phyloP scores from a whole-genome alignment of 2,888 invertebrate genomes.

The Himalopsyche kuldschensis region DNA sequence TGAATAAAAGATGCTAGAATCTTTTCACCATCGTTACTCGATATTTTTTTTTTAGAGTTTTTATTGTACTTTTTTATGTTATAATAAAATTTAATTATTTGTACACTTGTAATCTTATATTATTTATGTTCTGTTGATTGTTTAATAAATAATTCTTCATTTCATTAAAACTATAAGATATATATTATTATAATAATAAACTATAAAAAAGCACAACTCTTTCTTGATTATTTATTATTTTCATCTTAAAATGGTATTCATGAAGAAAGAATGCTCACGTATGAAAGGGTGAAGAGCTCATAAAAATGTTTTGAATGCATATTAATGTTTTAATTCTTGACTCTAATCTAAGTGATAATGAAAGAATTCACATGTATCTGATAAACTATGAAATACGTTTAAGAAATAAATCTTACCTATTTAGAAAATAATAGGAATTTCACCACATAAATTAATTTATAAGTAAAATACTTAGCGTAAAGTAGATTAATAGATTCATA shows the following conservation, averaged over 20 bases:
- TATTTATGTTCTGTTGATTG: neutral
- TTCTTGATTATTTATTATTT: neutral
- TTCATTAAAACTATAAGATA: neutral
- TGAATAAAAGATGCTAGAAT: too few relatives aligned
- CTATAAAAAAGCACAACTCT: conserved; percentile 9
- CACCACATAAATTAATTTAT: conserved; percentile 18
- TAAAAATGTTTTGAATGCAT: conserved; percentile 9
- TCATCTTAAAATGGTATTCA: neutral
- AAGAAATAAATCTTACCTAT: conserved; percentile 17
- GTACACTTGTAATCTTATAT: neutral
- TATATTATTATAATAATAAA: neutral
- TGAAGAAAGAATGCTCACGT: neutral
- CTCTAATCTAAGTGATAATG: neutral
- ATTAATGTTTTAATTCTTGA: conserved; percentile 19
- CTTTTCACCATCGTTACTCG: too few relatives aligned
- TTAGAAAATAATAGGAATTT: conserved; percentile 19
- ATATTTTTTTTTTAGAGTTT: too few relatives aligned
- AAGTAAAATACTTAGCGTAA: conserved; percentile 21
- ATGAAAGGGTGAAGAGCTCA: neutral
- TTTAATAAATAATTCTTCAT: neutral
- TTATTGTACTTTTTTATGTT: neutral
- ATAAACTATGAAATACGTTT: conserved; percentile 13
- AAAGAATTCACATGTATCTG: conserved; percentile 10
- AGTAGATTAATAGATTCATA: conserved; percentile 34
- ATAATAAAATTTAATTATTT: neutral